Percentiles rank a stretch among this genome's conserved stretches.
Conservation (phyloP, 2,113 vertebrate genomes). For the Scartelaos histophorus region DNA sequence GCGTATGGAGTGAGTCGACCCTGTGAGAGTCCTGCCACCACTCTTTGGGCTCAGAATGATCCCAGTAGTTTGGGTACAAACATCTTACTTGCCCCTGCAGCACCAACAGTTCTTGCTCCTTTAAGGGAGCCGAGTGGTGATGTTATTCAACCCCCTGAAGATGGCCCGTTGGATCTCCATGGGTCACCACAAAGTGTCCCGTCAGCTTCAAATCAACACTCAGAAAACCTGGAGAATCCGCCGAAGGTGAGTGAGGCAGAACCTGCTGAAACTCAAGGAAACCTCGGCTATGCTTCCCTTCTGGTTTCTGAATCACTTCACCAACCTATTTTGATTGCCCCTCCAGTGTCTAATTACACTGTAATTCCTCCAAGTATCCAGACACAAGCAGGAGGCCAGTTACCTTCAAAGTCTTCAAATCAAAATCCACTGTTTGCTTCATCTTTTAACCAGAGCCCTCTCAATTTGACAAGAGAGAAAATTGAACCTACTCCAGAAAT, state of each 20-base stretch:
- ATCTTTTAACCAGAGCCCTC: conserved; percentile 57
- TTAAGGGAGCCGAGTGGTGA: conserved; percentile 77
- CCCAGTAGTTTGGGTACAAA: conserved; percentile 84
- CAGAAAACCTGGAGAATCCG: conserved; percentile 95
- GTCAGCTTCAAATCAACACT: conserved; percentile 67
- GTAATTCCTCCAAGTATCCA: conserved; percentile 78
- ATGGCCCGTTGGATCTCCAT: conserved; percentile 72
- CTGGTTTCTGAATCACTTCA: conserved; percentile 85
- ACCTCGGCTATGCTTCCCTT: conserved; percentile 88
- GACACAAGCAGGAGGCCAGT: conserved; percentile 60
- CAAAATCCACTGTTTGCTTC: conserved; percentile 67
- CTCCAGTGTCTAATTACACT: conserved; percentile 85
- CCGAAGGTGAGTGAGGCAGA: conserved; percentile 86
- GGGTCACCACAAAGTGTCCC: conserved; percentile 44
- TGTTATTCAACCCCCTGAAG: conserved; percentile 89
- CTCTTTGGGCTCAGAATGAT: conserved; percentile 93
- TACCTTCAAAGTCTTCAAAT: conserved; percentile 54
- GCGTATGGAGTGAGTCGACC: conserved; percentile 80
- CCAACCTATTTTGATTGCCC: conserved; percentile 87
- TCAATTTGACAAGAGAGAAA: conserved; percentile 79
- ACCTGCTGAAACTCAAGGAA: conserved; percentile 79
- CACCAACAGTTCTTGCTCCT: conserved; percentile 83
- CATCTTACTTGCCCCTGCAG: conserved; percentile 90
- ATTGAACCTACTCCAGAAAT: conserved; percentile 65
- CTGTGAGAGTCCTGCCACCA: conserved; percentile 95